Evolutionary conservation across 2,888 invertebrate species (phyloP), one percentile per base, ranked within the genome.

Genomic region (Tolmerus cingulatus): DNA sequence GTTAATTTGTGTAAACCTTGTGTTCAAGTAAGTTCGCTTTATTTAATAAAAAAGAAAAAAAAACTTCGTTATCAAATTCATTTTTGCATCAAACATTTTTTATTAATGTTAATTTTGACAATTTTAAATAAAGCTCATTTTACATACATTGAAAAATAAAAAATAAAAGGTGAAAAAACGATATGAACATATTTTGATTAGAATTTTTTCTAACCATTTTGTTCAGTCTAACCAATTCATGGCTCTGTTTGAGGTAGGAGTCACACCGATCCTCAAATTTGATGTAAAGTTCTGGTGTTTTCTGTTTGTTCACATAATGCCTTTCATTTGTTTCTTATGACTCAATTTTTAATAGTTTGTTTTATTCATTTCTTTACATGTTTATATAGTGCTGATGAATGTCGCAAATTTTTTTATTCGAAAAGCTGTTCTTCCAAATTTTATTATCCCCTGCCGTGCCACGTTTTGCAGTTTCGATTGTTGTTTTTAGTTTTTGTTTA

Each of bases 1-100:
- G 99, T 99, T 89, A 98, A 98, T 92, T 95, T 99, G 90, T 96
- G 96, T 93, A 98, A 97, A 93, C 97, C 98, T 86, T 98, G 98
- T 93, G 96, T 98, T 89, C 97, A 98, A 96, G 97, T 97, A 93
- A 92, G 90, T 88, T 43, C 82, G n/a, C 30, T 87, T 43, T 78
- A 51, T 51, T 9, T 43, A 40, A 40, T 85, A n/a, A 82, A 19
- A 14, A 30, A n/a, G n/a, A n/a, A 30, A 30, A 82, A 5, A 30
- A n/a, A 51, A 14, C 0, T 55, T 77, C 43, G 30, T 87, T 87
- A 9, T 23, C 23, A 19, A 57, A n/a, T 40, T 66, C 30, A 78
- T 86, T 86, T 86, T 12, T 23, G 23, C 74, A 43, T 43, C 3
- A 40, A 43, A 27, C 74, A 86, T 46, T 74, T 43, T 51, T 86